Evolutionary conservation across 2,888 invertebrate genomes (phyloP).

Genomic region (Drosophila infuscata): DNA sequence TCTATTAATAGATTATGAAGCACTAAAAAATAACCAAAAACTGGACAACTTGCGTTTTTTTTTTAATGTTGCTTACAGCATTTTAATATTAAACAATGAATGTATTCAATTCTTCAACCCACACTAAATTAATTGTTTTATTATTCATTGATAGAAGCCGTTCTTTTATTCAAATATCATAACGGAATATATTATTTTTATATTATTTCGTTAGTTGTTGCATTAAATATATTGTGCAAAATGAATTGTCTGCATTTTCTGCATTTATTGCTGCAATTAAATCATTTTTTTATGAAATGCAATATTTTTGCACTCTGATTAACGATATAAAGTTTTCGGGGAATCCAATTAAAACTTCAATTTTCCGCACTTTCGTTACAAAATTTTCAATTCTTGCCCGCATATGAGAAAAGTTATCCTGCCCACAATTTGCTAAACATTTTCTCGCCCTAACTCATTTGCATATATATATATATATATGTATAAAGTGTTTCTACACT

Average conservation of each 20-base stretch:
- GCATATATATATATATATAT: constrained; percentile 9
- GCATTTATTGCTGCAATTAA: not conserved
- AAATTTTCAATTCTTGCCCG: constrained; percentile 10
- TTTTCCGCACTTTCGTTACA: constrained; percentile 2
- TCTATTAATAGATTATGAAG: not conserved
- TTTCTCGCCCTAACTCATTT: constrained; percentile 43
- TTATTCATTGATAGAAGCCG: not conserved
- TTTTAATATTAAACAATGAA: not conserved
- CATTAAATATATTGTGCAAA: not conserved
- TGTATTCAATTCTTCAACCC: not conserved
- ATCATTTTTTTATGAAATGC: constrained; percentile 5
- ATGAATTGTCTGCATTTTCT: not conserved
- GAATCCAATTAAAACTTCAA: constrained; percentile 48
- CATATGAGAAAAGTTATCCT: constrained; percentile 50
- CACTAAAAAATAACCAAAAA: not conserved
- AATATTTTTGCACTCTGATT: constrained; percentile 23
- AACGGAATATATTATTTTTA: too few species aligned
- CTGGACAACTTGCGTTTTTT: too few species aligned
- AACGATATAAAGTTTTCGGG: constrained; percentile 17
- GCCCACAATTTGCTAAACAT: constrained; percentile 41
- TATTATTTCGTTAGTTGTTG: not conserved
- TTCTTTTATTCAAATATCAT: not conserved
- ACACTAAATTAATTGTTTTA: not conserved
- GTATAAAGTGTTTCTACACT: not conserved
- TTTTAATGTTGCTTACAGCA: too few species aligned